A percentile compares a stretch with the other conserved stretches of the same genome.
Evolutionary conservation across 2,888 invertebrate genomes (phyloP).

Genomic region (Chloromyia formosa): DNA sequence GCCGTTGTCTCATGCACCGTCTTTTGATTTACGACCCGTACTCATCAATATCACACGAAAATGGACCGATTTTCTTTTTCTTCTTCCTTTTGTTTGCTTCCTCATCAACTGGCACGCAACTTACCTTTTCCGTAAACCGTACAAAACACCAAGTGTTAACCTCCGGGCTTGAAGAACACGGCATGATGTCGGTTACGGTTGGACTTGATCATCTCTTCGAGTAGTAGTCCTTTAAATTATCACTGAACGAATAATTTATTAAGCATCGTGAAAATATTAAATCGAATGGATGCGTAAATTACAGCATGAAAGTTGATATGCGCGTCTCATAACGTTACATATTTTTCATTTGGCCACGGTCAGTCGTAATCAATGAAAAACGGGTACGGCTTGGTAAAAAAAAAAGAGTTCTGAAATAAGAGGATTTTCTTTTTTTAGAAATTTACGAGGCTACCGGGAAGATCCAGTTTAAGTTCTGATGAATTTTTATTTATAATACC

Average conservation of each 20-base stretch:
- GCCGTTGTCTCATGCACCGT: too few relatives aligned
- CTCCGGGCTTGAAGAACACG: too few relatives aligned
- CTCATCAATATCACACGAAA: constrained; percentile 8
- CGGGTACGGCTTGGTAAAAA: background rate
- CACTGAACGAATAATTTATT: constrained; percentile 19
- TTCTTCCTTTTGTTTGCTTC: background rate
- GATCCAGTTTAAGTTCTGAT: too few relatives aligned
- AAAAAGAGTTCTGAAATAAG: too few relatives aligned
- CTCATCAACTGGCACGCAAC: too few relatives aligned
- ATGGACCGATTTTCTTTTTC: background rate
- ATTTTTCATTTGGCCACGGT: background rate
- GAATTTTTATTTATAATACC: too few relatives aligned
- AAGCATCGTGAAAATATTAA: constrained; percentile 19
- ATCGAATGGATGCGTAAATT: constrained; percentile 6
- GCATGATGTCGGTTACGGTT: too few relatives aligned
- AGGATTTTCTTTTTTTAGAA: too few relatives aligned
- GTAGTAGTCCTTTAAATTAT: constrained; percentile 10
- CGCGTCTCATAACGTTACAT: background rate
- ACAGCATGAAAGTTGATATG: constrained; percentile 6
- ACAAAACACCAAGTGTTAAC: too few relatives aligned
- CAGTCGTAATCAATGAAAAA: background rate
- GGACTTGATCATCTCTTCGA: background rate
- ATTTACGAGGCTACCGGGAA: too few relatives aligned
- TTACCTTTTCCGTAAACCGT: background rate
- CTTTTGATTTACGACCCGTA: background rate